Evolutionary conservation across 2,797 vertebrate genomes (phyloP).

Genomic region (Megaceryle alcyon): DNA sequence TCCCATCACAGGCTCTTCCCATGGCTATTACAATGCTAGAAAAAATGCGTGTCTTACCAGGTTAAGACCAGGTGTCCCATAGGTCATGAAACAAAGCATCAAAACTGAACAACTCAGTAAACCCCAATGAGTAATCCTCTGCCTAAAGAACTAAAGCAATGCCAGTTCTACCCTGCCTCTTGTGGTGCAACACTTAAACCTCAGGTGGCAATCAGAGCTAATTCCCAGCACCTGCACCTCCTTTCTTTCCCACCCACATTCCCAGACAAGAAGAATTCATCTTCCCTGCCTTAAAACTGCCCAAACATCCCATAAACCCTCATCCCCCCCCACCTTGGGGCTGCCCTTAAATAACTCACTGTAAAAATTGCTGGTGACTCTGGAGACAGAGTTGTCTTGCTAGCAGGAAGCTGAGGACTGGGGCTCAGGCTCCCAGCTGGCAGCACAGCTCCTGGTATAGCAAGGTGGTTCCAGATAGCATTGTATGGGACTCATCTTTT

Average conservation of each 20-base stretch:
- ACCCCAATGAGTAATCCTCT: neutral
- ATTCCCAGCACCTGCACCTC: neutral
- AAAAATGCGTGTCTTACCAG: neutral
- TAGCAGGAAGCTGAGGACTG: neutral
- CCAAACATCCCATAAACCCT: neutral
- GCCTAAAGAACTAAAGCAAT: neutral
- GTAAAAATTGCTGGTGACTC: neutral
- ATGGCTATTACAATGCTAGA: neutral
- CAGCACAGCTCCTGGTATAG: neutral
- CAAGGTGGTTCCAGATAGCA: neutral
- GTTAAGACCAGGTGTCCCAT: neutral
- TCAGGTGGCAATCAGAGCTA: neutral
- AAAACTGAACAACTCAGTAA: neutral
- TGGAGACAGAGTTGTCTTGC: neutral
- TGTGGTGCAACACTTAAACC: neutral
- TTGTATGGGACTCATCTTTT: neutral
- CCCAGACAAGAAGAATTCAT: neutral
- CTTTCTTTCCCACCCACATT: neutral
- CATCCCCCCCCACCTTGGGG: neutral
- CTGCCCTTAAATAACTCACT: neutral
- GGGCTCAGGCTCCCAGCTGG: neutral
- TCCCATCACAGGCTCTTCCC: neutral
- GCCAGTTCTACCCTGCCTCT: accelerated
- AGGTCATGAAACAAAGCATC: neutral
- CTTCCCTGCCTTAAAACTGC: neutral